These are phyloP conservation scores for Hybos culiciformis DNA, from an alignment of 2,888 invertebrate species.

Conservation along the genomic window DNA sequence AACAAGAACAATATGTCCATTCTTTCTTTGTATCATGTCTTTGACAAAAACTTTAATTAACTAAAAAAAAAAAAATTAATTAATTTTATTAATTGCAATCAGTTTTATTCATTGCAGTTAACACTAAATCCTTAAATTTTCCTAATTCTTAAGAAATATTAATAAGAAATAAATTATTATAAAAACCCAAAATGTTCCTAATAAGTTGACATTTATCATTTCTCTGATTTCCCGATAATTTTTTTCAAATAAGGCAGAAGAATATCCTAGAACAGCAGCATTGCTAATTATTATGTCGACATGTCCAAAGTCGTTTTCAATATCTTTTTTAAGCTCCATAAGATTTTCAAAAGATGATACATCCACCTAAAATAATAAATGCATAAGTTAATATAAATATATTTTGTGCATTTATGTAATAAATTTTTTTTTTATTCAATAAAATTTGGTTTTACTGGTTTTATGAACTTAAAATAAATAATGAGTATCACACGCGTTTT, in stretches of 20 bases:
- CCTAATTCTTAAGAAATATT: too few species aligned
- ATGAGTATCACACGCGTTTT: too few species aligned
- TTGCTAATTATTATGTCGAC: constrained; percentile 38
- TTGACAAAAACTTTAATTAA: constrained; percentile 35
- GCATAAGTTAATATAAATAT: too few species aligned
- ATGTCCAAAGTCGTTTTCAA: constrained; percentile 32
- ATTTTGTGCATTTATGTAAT: too few species aligned
- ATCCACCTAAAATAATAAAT: constrained; percentile 27
- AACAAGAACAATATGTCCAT: constrained; percentile 37
- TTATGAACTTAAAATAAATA: too few species aligned
- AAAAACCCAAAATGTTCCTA: constrained; percentile 36
- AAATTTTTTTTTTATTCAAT: too few species aligned
- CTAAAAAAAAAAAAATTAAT: constrained; percentile 23
- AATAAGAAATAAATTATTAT: neutral
- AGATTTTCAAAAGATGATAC: constrained; percentile 31
- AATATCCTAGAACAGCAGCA: constrained; percentile 35
- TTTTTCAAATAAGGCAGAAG: constrained; percentile 21
- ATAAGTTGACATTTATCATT: constrained; percentile 35
- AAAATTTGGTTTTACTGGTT: too few species aligned
- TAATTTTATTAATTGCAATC: too few species aligned
- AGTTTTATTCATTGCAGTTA: too few species aligned
- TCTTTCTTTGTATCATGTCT: constrained; percentile 33
- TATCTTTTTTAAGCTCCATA: constrained; percentile 27
- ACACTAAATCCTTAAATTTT: too few species aligned
- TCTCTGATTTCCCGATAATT: constrained; percentile 33